A percentile compares a stretch with the other conserved stretches of the same genome.
These are phyloP conservation scores for Drosophila yakuba DNA, from an alignment of 1,140 invertebrate genomes.

Conservation along the genomic window DNA sequence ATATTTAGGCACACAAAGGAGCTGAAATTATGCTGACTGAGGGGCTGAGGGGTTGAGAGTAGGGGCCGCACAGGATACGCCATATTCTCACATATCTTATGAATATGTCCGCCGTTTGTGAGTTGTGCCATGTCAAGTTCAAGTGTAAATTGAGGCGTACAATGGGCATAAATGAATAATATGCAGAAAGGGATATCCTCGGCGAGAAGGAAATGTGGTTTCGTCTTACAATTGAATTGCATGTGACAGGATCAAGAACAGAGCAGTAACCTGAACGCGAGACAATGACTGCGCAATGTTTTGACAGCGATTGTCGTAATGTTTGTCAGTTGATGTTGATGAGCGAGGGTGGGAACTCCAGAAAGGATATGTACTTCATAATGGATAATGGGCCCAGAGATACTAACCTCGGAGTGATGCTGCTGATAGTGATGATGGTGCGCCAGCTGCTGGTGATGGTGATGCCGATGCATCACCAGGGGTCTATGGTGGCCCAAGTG, in stretches of 20 bases:
- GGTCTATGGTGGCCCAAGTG: conserved; percentile 82
- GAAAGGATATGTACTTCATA: neutral
- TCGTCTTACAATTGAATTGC: conserved; percentile 71
- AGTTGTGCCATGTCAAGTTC: conserved; percentile 47
- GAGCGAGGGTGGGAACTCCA: neutral
- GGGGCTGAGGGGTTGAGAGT: conserved; percentile 2
- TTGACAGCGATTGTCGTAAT: conserved; percentile 81
- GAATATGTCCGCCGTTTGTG: conserved; percentile 5
- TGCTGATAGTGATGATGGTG: conserved; percentile 76
- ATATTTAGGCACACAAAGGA: conserved; percentile 67
- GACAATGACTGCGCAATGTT: conserved; percentile 73
- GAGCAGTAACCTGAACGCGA: conserved; percentile 23
- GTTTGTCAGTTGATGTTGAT: conserved; percentile 14
- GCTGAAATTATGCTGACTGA: conserved; percentile 59
- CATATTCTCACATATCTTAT: conserved; percentile 2
- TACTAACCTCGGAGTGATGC: conserved; percentile 83
- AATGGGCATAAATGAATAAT: conserved; percentile 59
- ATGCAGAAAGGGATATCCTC: conserved; percentile 52
- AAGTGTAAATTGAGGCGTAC: conserved; percentile 70
- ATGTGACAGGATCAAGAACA: conserved; percentile 49
- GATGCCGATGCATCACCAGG: conserved; percentile 82
- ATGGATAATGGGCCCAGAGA: conserved; percentile 22
- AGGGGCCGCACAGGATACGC: conserved; percentile 41
- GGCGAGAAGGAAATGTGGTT: conserved; percentile 62
- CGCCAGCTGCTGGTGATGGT: conserved; percentile 82